These are phyloP conservation scores for Hypomecis atomaria DNA, from an alignment of 2,888 invertebrate species.

Conservation along the genomic window DNA sequence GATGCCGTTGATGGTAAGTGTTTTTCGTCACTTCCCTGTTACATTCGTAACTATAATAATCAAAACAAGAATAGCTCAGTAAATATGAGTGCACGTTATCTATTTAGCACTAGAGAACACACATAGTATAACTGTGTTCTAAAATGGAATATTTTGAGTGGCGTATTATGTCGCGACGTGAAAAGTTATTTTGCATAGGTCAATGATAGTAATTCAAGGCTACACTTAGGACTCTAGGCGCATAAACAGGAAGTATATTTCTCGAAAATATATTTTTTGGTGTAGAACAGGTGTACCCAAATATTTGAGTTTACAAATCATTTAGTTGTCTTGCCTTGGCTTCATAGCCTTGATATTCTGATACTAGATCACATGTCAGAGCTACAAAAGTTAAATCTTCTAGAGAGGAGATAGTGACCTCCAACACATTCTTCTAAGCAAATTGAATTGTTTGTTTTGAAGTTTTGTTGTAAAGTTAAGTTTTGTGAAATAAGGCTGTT, in stretches of 20 bases:
- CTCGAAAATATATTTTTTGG: not conserved
- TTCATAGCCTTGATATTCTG: too few relatives aligned
- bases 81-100: not conserved
- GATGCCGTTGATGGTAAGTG: slow-evolving; percentile 69
- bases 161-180: not conserved
- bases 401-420: too few relatives aligned
- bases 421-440: too few relatives aligned
- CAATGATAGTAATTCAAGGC: slow-evolving; percentile 13
- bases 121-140: not conserved
- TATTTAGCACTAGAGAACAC: not conserved
- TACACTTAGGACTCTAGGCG: slow-evolving; percentile 3
- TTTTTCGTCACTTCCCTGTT: slow-evolving; percentile 26
- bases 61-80: slow-evolving; percentile 4
- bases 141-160: not conserved
- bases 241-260: not conserved
- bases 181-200: slow-evolving; percentile 10
- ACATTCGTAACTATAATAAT: not conserved
- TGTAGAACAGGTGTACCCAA: too few relatives aligned
- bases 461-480: too few relatives aligned
- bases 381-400: too few relatives aligned
- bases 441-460: too few relatives aligned
- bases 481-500: too few relatives aligned
- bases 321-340: too few relatives aligned
- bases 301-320: too few relatives aligned
- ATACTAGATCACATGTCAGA: too few relatives aligned